These are phyloP conservation scores for Pseudonaja textilis DNA, from an alignment of 2,113 vertebrate species.

Conservation along the genomic window DNA sequence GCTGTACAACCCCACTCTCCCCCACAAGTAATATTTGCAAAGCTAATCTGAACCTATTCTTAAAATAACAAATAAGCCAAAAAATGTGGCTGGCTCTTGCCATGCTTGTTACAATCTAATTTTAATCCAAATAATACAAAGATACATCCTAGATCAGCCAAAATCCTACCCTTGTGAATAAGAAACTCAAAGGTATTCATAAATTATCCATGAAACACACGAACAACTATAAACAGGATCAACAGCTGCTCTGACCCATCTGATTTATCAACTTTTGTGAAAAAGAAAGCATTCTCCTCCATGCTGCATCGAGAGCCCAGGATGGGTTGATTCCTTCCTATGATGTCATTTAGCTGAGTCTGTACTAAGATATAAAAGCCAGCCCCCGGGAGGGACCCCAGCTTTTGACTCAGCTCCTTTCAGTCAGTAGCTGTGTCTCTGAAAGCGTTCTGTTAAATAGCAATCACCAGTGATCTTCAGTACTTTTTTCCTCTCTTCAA, in stretches of 20 bases:
- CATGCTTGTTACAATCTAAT: background rate
- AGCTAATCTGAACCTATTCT: background rate
- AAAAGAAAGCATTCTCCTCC: background rate
- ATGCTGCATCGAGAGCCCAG: too few species aligned
- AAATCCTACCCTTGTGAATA: background rate
- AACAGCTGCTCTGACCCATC: background rate
- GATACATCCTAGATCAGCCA: background rate
- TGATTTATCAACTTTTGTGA: background rate
- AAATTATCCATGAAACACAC: constrained; percentile 1
- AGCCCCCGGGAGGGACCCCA: too few species aligned
- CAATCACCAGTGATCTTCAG: too few species aligned
- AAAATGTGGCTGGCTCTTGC: background rate
- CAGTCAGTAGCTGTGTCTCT: too few species aligned
- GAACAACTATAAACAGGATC: constrained; percentile 1
- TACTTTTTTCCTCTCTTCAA: too few species aligned
- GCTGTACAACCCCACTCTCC: background rate
- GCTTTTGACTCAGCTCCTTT: too few species aligned
- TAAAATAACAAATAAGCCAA: background rate
- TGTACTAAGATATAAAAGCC: too few species aligned
- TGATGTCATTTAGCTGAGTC: too few species aligned
- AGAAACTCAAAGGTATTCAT: background rate
- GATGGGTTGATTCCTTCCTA: too few species aligned
- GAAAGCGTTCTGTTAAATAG: too few species aligned
- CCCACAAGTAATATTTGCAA: background rate
- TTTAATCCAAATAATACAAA: background rate